These are phyloP conservation scores for Acropora tenuis DNA, from an alignment of 64 coral and sea anemone species.

Conservation along the genomic window DNA sequence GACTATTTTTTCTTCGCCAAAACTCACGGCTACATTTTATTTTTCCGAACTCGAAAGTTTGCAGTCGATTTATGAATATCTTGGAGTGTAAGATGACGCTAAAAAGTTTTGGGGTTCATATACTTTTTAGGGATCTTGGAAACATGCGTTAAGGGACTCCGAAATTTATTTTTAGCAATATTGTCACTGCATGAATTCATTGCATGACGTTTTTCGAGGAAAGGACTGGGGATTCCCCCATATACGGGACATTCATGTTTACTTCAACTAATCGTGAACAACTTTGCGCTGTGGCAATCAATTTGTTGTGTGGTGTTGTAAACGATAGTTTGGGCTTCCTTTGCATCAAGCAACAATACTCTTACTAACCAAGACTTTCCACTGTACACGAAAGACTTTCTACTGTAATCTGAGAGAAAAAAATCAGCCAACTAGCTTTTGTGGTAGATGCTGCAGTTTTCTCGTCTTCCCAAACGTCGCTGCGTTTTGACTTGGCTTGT, in stretches of 20 bases:
- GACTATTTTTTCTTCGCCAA: too few species aligned
- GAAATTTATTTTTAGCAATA: too few species aligned
- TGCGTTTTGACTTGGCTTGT: too few species aligned
- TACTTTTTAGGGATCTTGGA: too few species aligned
- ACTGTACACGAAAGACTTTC: background rate
- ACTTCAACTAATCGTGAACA: background rate
- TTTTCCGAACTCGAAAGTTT: too few species aligned
- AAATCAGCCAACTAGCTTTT: background rate
- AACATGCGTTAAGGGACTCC: too few species aligned
- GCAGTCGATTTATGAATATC: too few species aligned
- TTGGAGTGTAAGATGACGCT: too few species aligned
- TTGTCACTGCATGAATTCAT: too few species aligned
- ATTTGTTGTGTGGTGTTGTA: background rate
- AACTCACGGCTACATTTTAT: too few species aligned
- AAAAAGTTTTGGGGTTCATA: too few species aligned
- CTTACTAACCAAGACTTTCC: background rate
- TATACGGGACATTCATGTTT: conserved; percentile 10
- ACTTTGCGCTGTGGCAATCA: background rate
- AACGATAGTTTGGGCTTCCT: background rate
- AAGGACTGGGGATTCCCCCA: conserved; percentile 41
- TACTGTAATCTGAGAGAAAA: background rate
- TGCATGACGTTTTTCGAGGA: background rate
- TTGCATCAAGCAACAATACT: background rate
- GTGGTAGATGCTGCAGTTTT: background rate
- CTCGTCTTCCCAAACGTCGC: background rate